Evolutionary conservation across 2,888 invertebrate species (phyloP), one percentile per base, ranked within the genome.

Genomic region (Leptinotarsa rubiginosa): DNA sequence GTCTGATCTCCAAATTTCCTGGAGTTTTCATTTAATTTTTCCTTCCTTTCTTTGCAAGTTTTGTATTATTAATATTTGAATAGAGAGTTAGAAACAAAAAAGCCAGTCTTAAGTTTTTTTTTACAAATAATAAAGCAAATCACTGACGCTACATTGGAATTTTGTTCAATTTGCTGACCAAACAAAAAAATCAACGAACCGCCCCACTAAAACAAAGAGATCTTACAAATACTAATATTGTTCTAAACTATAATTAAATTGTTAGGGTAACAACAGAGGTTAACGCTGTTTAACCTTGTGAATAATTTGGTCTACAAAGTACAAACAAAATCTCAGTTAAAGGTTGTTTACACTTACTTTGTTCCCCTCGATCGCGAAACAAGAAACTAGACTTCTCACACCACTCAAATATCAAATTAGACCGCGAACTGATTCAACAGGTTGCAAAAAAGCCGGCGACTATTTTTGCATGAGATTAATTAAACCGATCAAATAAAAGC

Each of bases 331-430:
- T 77, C 78, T 78, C 75, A 78, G 75, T 76, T 72, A 81, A 81
- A 84, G 84, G 84, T 86, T 86, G 86, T 87, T 86, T 86, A 85
- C 85, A 86, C 84, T 84, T 75, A 77, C 79, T 76, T 79, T 74
- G 76, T 76, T 77, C 70, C 73, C 70, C 69, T 50, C 56, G 69
- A 78, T 68, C 73, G 70, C 75, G 62, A 75, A 71, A 77, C 66
- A 73, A 73, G 72, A 67, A 69, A 78, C 70, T 72, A 59, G 47
- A 69, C 68, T 73, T 73, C 50, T 70, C 77, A 74, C 78, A 76
- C 77, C 75, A 72, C 75, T 80, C 79, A 81, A 74, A 77, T 72
- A 74, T 72, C 73, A 65, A 73, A 69, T 77, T 72, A 65, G 75
- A 68, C 78, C 62, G 69, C 72, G 67, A 79, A 75, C 73, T 75